Evolutionary conservation across 2,113 vertebrate genomes (phyloP).

Genomic region (Sorex fumeus): DNA sequence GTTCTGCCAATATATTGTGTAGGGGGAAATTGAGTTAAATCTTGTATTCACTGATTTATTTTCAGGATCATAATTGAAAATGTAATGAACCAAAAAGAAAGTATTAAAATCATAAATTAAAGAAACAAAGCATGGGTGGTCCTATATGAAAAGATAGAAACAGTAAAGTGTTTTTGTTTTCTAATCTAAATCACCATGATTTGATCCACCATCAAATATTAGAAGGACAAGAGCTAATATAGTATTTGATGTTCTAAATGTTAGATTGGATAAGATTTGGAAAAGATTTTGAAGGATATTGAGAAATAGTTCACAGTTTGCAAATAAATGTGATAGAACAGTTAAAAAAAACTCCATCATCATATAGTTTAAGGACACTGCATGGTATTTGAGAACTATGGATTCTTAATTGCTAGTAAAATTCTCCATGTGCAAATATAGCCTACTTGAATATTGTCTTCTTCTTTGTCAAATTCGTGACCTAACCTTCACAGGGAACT

Average conservation of each 20-base stretch:
- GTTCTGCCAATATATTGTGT: not conserved
- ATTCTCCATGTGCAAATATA: not conserved
- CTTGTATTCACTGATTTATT: slow-evolving; percentile 3
- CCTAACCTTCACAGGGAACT: not conserved
- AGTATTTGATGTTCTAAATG: not conserved
- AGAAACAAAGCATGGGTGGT: not conserved
- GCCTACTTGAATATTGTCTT: not conserved
- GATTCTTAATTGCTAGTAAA: slow-evolving; percentile 25
- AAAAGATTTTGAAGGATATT: not conserved
- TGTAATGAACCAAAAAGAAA: slow-evolving; percentile 35
- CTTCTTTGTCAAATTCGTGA: slow-evolving; percentile 34
- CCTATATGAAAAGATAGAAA: not conserved
- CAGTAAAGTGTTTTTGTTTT: not conserved
- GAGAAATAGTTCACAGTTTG: not conserved
- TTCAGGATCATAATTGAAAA: slow-evolving; percentile 46
- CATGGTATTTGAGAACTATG: not conserved
- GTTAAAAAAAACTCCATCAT: not conserved
- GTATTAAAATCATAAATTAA: not conserved
- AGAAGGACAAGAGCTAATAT: not conserved
- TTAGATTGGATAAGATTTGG: not conserved
- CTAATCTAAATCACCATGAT: not conserved
- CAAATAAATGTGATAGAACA: not conserved
- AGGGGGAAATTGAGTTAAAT: not conserved
- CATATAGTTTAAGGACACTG: slow-evolving; percentile 14
- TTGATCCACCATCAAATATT: not conserved